A percentile compares a stretch with the other conserved stretches of the same genome.
These are phyloP conservation scores for Mystacornis crossleyi DNA, from an alignment of 2,113 vertebrate species.

Conservation along the genomic window DNA sequence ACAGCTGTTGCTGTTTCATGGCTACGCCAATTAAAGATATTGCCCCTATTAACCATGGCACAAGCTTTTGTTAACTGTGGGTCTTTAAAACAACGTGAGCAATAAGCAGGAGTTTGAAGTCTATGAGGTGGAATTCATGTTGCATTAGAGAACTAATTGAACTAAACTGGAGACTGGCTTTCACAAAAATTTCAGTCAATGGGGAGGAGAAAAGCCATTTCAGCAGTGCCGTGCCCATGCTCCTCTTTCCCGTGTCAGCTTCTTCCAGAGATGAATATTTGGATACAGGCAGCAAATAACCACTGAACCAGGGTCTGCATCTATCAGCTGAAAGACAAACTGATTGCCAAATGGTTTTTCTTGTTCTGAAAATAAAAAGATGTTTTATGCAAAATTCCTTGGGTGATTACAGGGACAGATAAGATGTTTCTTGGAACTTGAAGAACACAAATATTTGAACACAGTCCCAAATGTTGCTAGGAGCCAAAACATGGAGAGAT, in stretches of 20 bases:
- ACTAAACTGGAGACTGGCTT: neutral
- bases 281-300: neutral
- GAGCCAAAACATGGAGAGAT: neutral
- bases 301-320: neutral
- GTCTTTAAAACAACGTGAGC: neutral
- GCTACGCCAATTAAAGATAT: neutral
- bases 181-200: neutral
- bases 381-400: neutral
- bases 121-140: neutral
- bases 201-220: neutral
- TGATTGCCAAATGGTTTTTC: neutral
- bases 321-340: neutral
- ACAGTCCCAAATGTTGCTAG: neutral
- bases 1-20: neutral
- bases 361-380: neutral
- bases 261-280: neutral
- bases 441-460: conserved; percentile 23
- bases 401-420: conserved; percentile 16
- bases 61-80: neutral
- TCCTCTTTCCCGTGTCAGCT: neutral
- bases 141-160: neutral
- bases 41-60: neutral
- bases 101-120: neutral
- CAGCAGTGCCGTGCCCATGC: fast-evolving
- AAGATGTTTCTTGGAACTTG: conserved; percentile 46